Evolutionary conservation across 2,113 vertebrate genomes (phyloP), one percentile per base, ranked within the genome.

Genomic region (Elachura formosa): DNA sequence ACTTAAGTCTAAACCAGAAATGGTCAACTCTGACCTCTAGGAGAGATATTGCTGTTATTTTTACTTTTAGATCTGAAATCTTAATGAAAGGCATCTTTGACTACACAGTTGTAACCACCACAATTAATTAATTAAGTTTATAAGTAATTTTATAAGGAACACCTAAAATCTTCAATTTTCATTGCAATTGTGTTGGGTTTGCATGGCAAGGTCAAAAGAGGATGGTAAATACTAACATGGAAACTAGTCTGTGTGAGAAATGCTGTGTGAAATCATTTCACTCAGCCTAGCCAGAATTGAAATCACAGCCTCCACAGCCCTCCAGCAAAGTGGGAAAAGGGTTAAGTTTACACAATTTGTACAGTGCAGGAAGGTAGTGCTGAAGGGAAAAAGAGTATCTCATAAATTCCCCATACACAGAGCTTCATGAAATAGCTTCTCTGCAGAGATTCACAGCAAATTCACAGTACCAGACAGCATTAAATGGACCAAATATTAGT

Each of bases 301-400:
- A 89, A 90, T 71, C 61, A 59, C 68, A 92, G 79, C 43, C 49
- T 72, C 26, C n/a, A 54, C 61, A 89, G 45, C 80, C 92, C 73
- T 91, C 87, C 77, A 90, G 93, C 84, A 73, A 89, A 79, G 81
- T 49, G 91, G 45, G 69, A 90, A 90, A 93, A 92, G 93, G 56
- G 89, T 94, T 94, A 94, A 87, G 62, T 87, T 78, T 94, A 68
- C 81, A 89, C 84, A 92, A 49, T 81, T 75, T 94, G 73, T 75
- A 68, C 69, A 54, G 91, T 6, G 1, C 69, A 91, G 69, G n/a
- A 91, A 80, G 89, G 76, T 2, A 84, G 45, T 62, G 73, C 86
- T 92, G 87, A 89, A 84, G 84, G 74, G 74, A 71, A 87, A 88
- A 91, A 36, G 64, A 75, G 45, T 58, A 56, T 93, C 56, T 79